These are phyloP conservation scores for Linurgus olivaceus DNA, from an alignment of 2,797 vertebrate genomes.

Conservation along the genomic window DNA sequence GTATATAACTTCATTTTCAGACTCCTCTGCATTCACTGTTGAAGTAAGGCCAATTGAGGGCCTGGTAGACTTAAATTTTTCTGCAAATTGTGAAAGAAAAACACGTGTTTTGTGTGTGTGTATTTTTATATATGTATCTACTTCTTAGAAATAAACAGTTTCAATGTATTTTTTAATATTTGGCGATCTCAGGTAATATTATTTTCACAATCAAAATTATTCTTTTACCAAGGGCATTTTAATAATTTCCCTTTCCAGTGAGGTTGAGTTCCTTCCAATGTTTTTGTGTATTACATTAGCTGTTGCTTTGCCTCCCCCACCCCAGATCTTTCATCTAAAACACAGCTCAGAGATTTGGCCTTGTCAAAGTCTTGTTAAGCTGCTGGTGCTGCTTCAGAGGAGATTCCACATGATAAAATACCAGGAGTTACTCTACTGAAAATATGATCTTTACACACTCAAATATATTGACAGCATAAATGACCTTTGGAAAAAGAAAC, in stretches of 20 bases:
- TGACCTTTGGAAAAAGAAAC: not conserved
- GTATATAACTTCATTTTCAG: not conserved
- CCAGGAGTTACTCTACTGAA: not conserved
- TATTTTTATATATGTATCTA: not conserved
- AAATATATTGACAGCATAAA: not conserved
- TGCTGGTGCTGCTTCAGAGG: not conserved
- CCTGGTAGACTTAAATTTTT: not conserved
- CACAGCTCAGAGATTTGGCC: not conserved
- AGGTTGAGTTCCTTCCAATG: not conserved
- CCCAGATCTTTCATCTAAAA: not conserved
- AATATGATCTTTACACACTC: not conserved
- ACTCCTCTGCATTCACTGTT: not conserved
- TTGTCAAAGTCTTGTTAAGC: not conserved
- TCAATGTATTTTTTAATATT: not conserved
- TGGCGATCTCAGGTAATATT: not conserved
- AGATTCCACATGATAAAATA: not conserved
- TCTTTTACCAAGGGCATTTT: not conserved
- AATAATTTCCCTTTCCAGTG: not conserved
- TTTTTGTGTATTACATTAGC: not conserved
- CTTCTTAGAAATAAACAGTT: not conserved
- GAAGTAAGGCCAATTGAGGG: not conserved
- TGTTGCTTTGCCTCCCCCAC: not conserved
- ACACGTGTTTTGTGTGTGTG: not conserved
- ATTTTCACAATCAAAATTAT: not conserved
- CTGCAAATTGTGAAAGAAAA: slow-evolving; percentile 18